These are phyloP conservation scores for Odontesthes bonariensis DNA, from an alignment of 2,113 vertebrate genomes.

Conservation along the genomic window DNA sequence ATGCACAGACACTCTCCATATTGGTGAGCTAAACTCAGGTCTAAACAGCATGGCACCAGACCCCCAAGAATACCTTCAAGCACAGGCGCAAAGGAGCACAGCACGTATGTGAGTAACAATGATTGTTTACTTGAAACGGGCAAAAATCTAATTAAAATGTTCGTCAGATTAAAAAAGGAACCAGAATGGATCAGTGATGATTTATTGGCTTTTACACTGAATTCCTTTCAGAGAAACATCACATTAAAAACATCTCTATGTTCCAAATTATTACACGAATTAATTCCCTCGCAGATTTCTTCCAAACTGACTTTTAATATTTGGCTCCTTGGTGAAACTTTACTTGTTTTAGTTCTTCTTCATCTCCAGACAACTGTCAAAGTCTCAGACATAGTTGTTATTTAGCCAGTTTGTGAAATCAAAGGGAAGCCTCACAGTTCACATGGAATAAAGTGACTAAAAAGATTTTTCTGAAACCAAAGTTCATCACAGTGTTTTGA, in stretches of 20 bases:
- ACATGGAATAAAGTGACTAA: background rate
- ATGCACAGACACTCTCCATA: slow-evolving; percentile 87
- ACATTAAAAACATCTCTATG: background rate
- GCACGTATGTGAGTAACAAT: background rate
- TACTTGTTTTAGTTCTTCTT: background rate
- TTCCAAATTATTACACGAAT: too few species aligned
- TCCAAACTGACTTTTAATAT: background rate
- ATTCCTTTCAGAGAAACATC: background rate
- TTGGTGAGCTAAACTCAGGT: slow-evolving; percentile 85
- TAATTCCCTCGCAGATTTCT: too few species aligned
- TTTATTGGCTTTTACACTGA: background rate
- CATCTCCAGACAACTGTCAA: background rate
- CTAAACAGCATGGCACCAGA: slow-evolving; percentile 83
- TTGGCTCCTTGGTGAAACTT: background rate
- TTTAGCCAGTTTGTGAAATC: background rate
- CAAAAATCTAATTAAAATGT: background rate
- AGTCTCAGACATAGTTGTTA: background rate
- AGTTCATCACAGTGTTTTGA: background rate
- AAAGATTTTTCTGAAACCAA: background rate
- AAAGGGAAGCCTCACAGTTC: background rate
- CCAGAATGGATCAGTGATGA: background rate
- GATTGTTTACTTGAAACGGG: background rate
- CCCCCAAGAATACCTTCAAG: slow-evolving; percentile 84
- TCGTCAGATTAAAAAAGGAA: background rate
- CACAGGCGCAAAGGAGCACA: background rate